Evolutionary conservation across 2,113 vertebrate species (phyloP).

Genomic region (Leptodactylus fuscus): DNA sequence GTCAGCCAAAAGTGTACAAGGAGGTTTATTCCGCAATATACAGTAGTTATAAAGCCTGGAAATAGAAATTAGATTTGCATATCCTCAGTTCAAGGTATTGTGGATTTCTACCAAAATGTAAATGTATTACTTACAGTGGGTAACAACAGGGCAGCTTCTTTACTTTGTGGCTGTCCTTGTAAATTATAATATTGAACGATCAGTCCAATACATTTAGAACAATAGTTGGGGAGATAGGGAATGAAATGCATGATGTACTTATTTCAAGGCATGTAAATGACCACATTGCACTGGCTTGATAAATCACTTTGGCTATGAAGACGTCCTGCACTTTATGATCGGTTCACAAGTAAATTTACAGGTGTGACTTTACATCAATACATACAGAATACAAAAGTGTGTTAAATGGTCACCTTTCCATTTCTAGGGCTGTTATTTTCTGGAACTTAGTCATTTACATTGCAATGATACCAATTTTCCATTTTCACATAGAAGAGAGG

Average conservation of each 20-base stretch:
- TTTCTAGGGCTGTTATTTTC: too few relatives aligned
- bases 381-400: too few relatives aligned
- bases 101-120: not conserved
- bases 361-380: not conserved
- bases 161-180: not conserved
- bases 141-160: not conserved
- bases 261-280: not conserved
- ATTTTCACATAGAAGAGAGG: not conserved
- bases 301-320: not conserved
- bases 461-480: not conserved
- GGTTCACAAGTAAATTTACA: not conserved
- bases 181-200: not conserved
- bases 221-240: not conserved
- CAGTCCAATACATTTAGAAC: not conserved
- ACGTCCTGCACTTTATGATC: not conserved
- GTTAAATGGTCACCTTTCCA: too few relatives aligned
- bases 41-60: not conserved
- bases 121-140: constrained; percentile 3
- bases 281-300: not conserved
- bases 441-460: not conserved
- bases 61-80: not conserved
- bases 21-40: constrained; percentile 10
- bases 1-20: not conserved
- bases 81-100: not conserved
- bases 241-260: not conserved